Evolutionary conservation across 1,140 invertebrate genomes (phyloP).

Genomic region (Nasonia longicornis): DNA sequence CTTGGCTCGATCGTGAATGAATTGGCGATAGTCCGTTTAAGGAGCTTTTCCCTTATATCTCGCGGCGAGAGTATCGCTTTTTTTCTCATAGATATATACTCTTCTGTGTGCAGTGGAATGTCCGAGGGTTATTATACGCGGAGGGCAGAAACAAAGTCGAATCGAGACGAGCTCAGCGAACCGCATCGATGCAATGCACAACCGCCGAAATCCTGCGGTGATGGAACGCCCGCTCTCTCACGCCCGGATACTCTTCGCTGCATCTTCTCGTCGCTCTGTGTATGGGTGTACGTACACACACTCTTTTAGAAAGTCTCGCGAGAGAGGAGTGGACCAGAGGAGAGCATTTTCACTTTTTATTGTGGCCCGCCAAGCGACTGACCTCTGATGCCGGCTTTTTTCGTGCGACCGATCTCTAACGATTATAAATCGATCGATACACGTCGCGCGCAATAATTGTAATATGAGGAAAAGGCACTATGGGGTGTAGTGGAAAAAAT

Average conservation of each 20-base stretch:
- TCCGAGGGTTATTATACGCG: too few species aligned
- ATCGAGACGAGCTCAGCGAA: background rate
- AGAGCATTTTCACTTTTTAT: constrained; percentile 36
- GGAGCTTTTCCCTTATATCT: constrained; percentile 24
- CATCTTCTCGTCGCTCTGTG: too few species aligned
- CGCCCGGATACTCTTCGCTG: too few species aligned
- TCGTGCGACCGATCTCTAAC: too few species aligned
- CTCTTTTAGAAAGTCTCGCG: constrained; percentile 38
- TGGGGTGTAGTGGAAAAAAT: background rate
- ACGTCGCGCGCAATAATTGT: background rate
- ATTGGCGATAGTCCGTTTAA: constrained; percentile 25
- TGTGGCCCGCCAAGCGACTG: background rate
- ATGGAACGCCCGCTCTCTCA: too few species aligned
- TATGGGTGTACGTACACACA: background rate
- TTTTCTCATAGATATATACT: too few species aligned
- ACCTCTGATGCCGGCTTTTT: background rate
- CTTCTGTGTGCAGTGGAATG: background rate
- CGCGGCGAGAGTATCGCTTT: too few species aligned
- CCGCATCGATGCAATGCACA: too few species aligned
- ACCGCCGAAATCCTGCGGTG: too few species aligned
- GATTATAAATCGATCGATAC: background rate
- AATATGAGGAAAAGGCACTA: background rate
- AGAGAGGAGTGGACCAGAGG: background rate
- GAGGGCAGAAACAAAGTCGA: too few species aligned
- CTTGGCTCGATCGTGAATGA: background rate